phyloP scores from a whole-genome alignment of 1,140 invertebrate species.

The Akabosia matsudoensis region DNA sequence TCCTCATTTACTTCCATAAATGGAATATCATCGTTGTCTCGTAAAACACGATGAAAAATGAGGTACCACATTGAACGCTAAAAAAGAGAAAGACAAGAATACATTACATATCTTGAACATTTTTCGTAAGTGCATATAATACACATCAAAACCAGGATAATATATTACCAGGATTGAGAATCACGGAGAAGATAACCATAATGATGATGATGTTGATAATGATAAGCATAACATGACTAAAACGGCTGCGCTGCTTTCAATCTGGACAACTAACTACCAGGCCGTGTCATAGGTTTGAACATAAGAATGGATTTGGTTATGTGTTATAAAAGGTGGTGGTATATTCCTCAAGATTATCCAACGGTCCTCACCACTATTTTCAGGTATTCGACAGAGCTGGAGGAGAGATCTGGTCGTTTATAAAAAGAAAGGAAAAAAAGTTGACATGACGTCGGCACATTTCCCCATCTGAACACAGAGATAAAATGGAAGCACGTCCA shows the following conservation, averaged over 20 bases:
- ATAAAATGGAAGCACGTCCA: conserved; percentile 20
- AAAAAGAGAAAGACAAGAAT: background rate
- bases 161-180: background rate
- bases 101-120: background rate
- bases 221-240: background rate
- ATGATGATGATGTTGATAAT: background rate
- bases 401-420: no score
- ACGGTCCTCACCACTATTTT: no score
- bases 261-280: background rate
- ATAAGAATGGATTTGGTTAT: background rate
- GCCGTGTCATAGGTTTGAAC: background rate
- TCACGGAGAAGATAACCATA: background rate
- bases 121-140: background rate
- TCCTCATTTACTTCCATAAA: conserved; percentile 17
- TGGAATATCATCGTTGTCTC: background rate
- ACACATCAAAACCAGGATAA: background rate
- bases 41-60: background rate
- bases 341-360: background rate
- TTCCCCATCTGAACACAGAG: background rate
- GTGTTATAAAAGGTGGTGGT: background rate
- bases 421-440: background rate
- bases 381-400: no score
- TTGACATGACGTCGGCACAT: conserved; percentile 4
- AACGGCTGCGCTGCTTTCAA: background rate
- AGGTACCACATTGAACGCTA: background rate